A percentile compares a stretch with the other conserved stretches of the same genome.
Conservation (phyloP, 2,888 invertebrate genomes). For the Caenorhabditis sp. region DNA sequence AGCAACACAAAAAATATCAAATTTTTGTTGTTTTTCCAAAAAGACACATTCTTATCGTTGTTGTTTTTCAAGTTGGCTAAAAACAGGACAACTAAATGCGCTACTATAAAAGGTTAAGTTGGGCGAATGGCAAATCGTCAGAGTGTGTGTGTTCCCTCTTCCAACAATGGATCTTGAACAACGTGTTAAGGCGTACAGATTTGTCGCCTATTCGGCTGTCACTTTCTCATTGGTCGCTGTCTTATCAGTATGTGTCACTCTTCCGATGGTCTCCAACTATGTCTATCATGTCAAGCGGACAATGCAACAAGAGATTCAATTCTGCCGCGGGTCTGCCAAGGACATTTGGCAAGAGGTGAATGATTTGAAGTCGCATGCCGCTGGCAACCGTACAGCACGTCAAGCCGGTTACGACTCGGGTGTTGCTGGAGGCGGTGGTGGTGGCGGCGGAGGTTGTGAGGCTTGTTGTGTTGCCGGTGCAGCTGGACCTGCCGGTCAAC, state of each 20-base stretch:
- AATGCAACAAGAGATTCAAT: slow-evolving; percentile 66
- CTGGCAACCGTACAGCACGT: slow-evolving; percentile 41
- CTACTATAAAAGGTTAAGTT: too few species aligned
- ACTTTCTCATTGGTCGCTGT: slow-evolving; percentile 43
- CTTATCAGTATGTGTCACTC: slow-evolving; percentile 49
- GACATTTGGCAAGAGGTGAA: slow-evolving; percentile 56
- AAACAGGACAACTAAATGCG: too few species aligned
- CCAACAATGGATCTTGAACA: background rate
- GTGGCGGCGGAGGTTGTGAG: slow-evolving; percentile 21
- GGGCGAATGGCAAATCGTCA: too few species aligned
- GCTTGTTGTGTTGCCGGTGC: slow-evolving; percentile 47
- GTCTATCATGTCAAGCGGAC: slow-evolving; percentile 62
- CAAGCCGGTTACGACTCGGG: slow-evolving; percentile 33
- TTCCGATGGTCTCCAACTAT: slow-evolving; percentile 70
- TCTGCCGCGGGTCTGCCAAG: slow-evolving; percentile 59
- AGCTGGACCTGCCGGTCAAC: slow-evolving; percentile 44
- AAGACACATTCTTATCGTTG: too few species aligned
- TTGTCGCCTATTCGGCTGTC: slow-evolving; percentile 47
- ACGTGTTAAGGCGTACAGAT: slow-evolving; percentile 42
- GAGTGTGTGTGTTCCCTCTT: too few species aligned
- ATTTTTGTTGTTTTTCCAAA: too few species aligned
- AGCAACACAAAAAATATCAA: too few species aligned
- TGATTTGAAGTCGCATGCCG: slow-evolving; percentile 32
- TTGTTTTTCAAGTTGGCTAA: too few species aligned
- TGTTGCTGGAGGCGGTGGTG: background rate